Evolutionary conservation across 2,113 vertebrate genomes (phyloP).

Genomic region (Siniperca knerii): DNA sequence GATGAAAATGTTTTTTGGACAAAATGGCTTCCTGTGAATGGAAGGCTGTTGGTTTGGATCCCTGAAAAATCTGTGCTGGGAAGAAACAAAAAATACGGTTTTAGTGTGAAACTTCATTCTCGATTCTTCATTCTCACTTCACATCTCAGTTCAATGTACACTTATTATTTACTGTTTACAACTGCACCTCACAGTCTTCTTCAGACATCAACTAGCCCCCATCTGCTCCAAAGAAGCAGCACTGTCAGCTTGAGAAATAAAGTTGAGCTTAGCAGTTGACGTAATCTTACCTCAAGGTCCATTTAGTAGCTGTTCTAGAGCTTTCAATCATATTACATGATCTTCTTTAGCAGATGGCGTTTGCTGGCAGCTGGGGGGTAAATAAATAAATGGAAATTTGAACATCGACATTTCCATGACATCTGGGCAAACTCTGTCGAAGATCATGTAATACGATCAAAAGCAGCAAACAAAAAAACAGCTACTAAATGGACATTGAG

Average conservation of each 20-base stretch:
- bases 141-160: background rate
- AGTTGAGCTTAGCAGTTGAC: background rate
- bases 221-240: background rate
- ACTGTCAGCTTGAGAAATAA: background rate
- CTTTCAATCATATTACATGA: background rate
- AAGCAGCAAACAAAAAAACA: background rate
- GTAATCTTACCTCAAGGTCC: background rate
- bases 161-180: background rate
- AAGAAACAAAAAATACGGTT: background rate
- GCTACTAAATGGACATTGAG: background rate
- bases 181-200: background rate
- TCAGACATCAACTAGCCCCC: background rate
- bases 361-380: background rate
- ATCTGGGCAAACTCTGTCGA: background rate
- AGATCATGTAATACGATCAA: background rate
- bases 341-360: background rate
- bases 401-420: background rate
- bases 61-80: background rate
- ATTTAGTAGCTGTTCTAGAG: background rate
- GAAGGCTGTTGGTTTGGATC: background rate
- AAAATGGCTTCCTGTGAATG: background rate
- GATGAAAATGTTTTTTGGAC: conserved; percentile 1
- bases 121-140: background rate
- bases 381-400: background rate
- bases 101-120: background rate